phyloP scores from a whole-genome alignment of 1,140 invertebrate species.

The Oryctes rhinoceros region DNA sequence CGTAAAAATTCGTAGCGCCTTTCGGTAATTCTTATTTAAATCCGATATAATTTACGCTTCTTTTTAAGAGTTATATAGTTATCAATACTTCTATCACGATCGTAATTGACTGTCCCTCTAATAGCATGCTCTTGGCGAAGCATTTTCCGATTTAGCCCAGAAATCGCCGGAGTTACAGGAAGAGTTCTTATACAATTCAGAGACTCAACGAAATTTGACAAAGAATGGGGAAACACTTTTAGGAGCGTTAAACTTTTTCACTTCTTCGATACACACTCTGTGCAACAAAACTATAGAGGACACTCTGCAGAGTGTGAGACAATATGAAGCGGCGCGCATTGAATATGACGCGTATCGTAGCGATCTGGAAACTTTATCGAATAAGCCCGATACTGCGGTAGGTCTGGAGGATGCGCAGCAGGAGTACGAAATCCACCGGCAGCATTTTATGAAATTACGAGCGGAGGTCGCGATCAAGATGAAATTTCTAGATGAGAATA shows the following conservation, averaged over 20 bases:
- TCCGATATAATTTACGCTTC: too few relatives aligned
- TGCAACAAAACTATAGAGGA: constrained; percentile 98
- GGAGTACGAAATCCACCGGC: constrained; percentile 85
- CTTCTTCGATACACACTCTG: constrained; percentile 92
- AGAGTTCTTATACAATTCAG: constrained; percentile 94
- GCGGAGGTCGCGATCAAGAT: constrained; percentile 95
- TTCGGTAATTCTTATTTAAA: too few relatives aligned
- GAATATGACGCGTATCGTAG: constrained; percentile 97
- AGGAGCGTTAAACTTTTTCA: constrained; percentile 94
- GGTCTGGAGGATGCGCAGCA: constrained; percentile 81
- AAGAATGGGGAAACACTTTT: constrained; percentile 94
- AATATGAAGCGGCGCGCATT: constrained; percentile 92
- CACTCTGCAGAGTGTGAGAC: constrained; percentile 89
- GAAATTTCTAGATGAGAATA: constrained; percentile 95
- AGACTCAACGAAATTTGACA: constrained; percentile 91
- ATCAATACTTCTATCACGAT: not conserved
- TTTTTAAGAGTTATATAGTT: too few relatives aligned
- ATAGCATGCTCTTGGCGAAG: constrained; percentile 81
- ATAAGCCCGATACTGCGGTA: constrained; percentile 69
- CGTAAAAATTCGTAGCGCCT: too few relatives aligned
- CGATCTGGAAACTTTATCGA: constrained; percentile 83
- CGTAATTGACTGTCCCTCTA: constrained; percentile 43
- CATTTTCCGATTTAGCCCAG: constrained; percentile 94
- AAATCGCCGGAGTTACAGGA: constrained; percentile 94
- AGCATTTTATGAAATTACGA: constrained; percentile 89